Evolutionary conservation across 1,140 invertebrate genomes (phyloP).

Genomic region (Yoshiicerus persimilis): DNA sequence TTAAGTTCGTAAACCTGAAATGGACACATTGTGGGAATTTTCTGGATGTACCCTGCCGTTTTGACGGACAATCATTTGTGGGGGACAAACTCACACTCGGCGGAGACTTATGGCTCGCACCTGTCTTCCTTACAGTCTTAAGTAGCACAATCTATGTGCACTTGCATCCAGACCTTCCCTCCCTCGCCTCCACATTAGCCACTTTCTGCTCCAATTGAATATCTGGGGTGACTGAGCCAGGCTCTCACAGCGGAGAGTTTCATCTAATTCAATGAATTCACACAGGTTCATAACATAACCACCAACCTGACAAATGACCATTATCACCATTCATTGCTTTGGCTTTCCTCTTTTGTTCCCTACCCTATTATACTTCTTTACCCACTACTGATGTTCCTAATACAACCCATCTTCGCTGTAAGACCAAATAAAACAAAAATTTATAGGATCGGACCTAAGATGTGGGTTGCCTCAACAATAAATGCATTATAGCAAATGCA

Average conservation of each 20-base stretch:
- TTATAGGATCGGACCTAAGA: too few species aligned
- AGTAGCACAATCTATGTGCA: neutral
- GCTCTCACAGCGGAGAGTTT: neutral
- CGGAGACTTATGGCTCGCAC: neutral
- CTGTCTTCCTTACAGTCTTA: neutral
- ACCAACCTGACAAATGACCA: constrained; percentile 31
- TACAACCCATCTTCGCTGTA: too few species aligned
- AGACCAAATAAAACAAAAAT: too few species aligned
- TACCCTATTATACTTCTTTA: neutral
- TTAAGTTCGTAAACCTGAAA: constrained; percentile 39
- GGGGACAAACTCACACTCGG: neutral
- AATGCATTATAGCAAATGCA: too few species aligned
- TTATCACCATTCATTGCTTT: constrained; percentile 7
- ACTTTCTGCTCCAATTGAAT: neutral
- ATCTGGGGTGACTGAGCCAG: neutral
- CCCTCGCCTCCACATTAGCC: neutral
- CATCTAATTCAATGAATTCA: neutral
- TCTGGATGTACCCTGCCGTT: constrained; percentile 32
- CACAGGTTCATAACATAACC: constrained; percentile 26
- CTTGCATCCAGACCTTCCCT: neutral
- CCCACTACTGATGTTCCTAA: too few species aligned
- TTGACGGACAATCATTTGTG: constrained; percentile 40
- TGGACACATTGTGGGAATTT: constrained; percentile 34
- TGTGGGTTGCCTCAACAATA: too few species aligned
- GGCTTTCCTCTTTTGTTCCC: neutral